Evolutionary conservation across 1,140 invertebrate genomes (phyloP), one percentile per base, ranked within the genome.

Genomic region (Nixonia krombeini): DNA sequence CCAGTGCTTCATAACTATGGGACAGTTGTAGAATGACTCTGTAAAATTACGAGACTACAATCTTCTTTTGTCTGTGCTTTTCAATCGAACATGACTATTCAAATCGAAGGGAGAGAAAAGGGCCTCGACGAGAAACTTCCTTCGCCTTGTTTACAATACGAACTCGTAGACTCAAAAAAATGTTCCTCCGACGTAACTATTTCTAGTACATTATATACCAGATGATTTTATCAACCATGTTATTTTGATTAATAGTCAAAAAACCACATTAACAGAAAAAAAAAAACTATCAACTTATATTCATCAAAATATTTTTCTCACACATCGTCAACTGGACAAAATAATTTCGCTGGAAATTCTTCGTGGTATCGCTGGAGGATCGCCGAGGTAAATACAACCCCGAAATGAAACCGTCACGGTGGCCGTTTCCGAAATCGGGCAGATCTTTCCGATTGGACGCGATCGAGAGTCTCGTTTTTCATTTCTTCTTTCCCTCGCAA

Each of bases 401-500:
- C n/a, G n/a, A n/a, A n/a, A n/a, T n/a, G n/a, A n/a, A n/a, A n/a
- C n/a, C n/a, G n/a, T n/a, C n/a, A n/a, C n/a, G n/a, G n/a, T n/a
- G n/a, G n/a, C n/a, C n/a, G n/a, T 68, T 58, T 37, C 49, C 47
- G 49, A 46, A 64, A 49, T 70, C 49, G 59, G 49, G 42, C 52
- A 44, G 59, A 64, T 64, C 59, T 50, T 70, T n/a, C 50, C 59
- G 66, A 70, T 70, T 70, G 66, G 66, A 56, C 50, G 53, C 59
- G 42, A 72, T 72, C 63, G 58, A 61, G 65, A 67, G 59, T 69
- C 70, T 71, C 65, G 65, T 69, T 68, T 65, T 69, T 69, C 66
- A 62, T 72, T 64, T 62, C 61, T 72, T 68, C 59, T 70, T 69
- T 65, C 57, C 56, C 70, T 67, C 61, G 58, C 65, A 63, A 46